Conservation (phyloP, 2,888 invertebrate genomes). For the Macrophya alboannulata region DNA sequence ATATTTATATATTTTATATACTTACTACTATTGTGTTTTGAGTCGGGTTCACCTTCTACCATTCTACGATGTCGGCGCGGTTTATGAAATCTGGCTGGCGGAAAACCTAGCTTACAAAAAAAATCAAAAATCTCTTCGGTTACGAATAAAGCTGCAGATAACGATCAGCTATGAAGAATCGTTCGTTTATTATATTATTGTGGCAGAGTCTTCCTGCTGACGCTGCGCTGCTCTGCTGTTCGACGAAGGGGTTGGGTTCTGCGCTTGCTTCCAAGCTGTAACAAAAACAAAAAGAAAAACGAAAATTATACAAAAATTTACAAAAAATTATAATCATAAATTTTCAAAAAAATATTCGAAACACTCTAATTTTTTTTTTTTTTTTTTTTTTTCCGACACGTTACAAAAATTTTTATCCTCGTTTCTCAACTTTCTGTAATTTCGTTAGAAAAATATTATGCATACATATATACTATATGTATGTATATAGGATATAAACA, state of each 20-base stretch:
- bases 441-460: too few relatives aligned
- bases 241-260: conserved; percentile 78
- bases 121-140: conserved; percentile 65
- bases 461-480: too few relatives aligned
- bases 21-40: conserved; percentile 90
- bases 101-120: conserved; percentile 69
- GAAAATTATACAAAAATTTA: conserved; percentile 59
- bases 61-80: conserved; percentile 86
- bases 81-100: conserved; percentile 73
- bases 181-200: conserved; percentile 58
- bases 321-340: neutral
- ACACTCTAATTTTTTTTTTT: neutral
- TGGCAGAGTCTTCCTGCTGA: conserved; percentile 77
- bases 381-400: neutral
- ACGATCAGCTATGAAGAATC: neutral
- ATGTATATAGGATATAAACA: too few relatives aligned
- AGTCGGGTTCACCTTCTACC: conserved; percentile 94
- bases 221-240: conserved; percentile 78
- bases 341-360: neutral
- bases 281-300: conserved; percentile 57
- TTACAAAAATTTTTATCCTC: too few relatives aligned
- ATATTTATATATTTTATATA: conserved; percentile 64
- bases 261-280: conserved; percentile 77
- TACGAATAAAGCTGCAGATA: conserved; percentile 60
- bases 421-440: too few relatives aligned